Base-by-base conservation (phyloP, 2,888 invertebrate species). In the Leucoma salicis region DNA sequence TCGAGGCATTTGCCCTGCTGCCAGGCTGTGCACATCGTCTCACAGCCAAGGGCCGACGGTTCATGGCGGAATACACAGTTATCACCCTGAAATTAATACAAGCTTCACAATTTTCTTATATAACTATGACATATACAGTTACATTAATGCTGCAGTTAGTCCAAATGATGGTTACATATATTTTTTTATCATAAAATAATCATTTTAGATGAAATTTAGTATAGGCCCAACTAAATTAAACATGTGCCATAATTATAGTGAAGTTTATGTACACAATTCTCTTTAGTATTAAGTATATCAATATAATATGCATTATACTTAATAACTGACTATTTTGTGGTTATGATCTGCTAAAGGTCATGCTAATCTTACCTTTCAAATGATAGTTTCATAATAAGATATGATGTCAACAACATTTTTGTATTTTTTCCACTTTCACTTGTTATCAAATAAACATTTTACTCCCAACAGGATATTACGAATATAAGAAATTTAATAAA, bases 21-120 rank as follows among this genome's bases (percentile, higher is more conserved):
- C 96, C 96, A 97, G 53, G 93, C 93, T 7, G 92, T 84, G 79
- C 96, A 97, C 78, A 95, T 93, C 1, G 93, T 93, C 88, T 96
- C 96, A 72, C 94, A 95, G 27, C 95, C 95, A 64, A 95, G 90
- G 8, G 96, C 96, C 42, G 93, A 92, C 39, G 95, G 94, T 81
- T 96, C 95, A 90, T 97, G 97, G 54, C 97, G 92, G 80, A 94
- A 97, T 46, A 93, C 93, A 83, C 96, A 97, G 64, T 87, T 92
- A 63, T 94, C 93, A 49, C 96, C 96, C 96, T 96, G 73, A 75
- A 45, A 40, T 16, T 8, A 21, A 21, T 8, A 6, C 39, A 60
- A 35, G n/a, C n/a, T n/a, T n/a, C n/a, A n/a, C n/a, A n/a, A n/a
- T n/a, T n/a, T n/a, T n/a, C n/a, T n/a, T n/a, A n/a, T n/a, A n/a